phyloP scores from a whole-genome alignment of 1,140 invertebrate species.

The Conus ventricosus region DNA sequence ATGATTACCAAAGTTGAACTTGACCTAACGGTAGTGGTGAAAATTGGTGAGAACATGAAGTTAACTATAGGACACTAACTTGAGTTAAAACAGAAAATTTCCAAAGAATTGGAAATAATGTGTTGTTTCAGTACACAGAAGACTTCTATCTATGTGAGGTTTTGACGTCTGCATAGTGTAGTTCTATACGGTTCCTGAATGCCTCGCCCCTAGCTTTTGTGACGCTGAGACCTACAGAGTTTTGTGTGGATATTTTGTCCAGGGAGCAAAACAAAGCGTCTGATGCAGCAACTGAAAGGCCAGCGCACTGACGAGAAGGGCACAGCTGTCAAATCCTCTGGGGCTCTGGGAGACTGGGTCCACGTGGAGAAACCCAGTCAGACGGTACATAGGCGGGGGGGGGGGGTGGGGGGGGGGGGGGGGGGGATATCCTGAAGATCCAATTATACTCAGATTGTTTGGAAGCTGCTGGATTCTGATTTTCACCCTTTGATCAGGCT shows the following conservation, averaged over 20 bases:
- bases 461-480: neutral
- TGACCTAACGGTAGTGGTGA: too few relatives aligned
- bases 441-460: neutral
- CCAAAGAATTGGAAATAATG: too few relatives aligned
- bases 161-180: too few relatives aligned
- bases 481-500: neutral
- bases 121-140: too few relatives aligned
- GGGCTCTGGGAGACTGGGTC: slow-evolving; percentile 19
- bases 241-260: neutral
- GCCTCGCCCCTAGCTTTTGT: too few relatives aligned
- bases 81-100: too few relatives aligned
- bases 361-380: slow-evolving; percentile 9
- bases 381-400: neutral
- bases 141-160: too few relatives aligned
- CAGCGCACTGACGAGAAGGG: neutral
- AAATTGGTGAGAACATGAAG: too few relatives aligned
- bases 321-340: neutral
- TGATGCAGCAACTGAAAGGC: slow-evolving; percentile 18
- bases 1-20: too few relatives aligned
- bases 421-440: neutral
- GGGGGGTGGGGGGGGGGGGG: neutral
- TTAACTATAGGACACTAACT: too few relatives aligned
- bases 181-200: too few relatives aligned
- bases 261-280: slow-evolving; percentile 26
- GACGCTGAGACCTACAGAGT: too few relatives aligned